A percentile compares a stretch with the other conserved stretches of the same genome.
phyloP scores from a whole-genome alignment of 2,888 invertebrate genomes.

The Perizoma affinitatum region DNA sequence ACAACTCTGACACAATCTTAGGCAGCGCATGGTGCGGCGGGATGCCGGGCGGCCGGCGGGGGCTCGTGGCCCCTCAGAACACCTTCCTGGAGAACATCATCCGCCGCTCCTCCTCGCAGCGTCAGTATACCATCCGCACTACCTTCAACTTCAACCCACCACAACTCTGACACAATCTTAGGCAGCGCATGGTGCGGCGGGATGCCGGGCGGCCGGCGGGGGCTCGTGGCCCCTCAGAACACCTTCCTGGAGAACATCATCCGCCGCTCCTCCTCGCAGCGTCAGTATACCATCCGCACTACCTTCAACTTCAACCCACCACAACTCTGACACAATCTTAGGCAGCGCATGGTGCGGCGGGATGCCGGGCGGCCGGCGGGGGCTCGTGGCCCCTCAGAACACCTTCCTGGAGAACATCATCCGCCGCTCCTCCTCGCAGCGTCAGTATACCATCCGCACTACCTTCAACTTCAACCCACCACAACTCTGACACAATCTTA shows the following conservation, averaged over 20 bases:
- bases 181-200: constrained; percentile 60
- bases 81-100: constrained; percentile 99
- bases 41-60: constrained; percentile 98
- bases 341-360: constrained; percentile 60
- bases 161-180: constrained; percentile 19
- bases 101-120: constrained; percentile 98
- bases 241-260: constrained; percentile 99
- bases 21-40: constrained; percentile 60
- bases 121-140: constrained; percentile 87
- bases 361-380: constrained; percentile 98
- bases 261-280: constrained; percentile 98
- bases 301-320: neutral
- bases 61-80: constrained; percentile 99
- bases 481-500: constrained; percentile 19
- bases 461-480: neutral
- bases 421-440: constrained; percentile 98
- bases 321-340: constrained; percentile 19
- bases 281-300: constrained; percentile 87
- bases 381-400: constrained; percentile 99
- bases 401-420: constrained; percentile 99
- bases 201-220: constrained; percentile 98
- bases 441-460: constrained; percentile 87
- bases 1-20: constrained; percentile 19
- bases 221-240: constrained; percentile 99
- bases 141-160: neutral